These are phyloP conservation scores for Paraescarpia echinospica DNA, from an alignment of 1,140 invertebrate genomes.

Conservation along the genomic window DNA sequence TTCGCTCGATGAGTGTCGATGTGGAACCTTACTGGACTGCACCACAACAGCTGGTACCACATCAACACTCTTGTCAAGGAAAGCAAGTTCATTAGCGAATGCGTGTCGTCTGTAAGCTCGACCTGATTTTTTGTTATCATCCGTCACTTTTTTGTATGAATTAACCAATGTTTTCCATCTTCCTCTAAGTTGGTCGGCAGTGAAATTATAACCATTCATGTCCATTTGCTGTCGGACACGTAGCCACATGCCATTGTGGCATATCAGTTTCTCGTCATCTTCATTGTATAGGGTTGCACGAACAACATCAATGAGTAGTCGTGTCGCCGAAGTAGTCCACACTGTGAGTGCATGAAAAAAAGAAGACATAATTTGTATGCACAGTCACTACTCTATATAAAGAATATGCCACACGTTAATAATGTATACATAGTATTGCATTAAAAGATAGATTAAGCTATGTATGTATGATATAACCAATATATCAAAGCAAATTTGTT, in stretches of 20 bases:
- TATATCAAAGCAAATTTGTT: no score
- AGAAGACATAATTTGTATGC: neutral
- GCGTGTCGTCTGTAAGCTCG: neutral
- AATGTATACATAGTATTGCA: no score
- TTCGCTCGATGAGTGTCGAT: neutral
- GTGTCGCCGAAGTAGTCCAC: neutral
- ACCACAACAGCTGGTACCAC: neutral
- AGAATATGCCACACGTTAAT: no score
- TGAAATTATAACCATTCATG: neutral
- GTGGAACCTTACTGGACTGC: neutral
- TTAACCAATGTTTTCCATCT: neutral
- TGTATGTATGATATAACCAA: no score
- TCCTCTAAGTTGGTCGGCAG: neutral
- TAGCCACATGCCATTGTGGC: neutral
- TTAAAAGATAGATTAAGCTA: no score
- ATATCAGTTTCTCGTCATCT: neutral
- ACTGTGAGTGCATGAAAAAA: neutral
- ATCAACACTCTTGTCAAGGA: neutral
- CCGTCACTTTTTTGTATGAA: neutral
- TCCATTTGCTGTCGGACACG: neutral
- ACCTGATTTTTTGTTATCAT: neutral
- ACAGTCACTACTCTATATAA: no score
- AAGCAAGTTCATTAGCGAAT: neutral
- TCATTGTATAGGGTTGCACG: neutral
- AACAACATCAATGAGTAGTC: neutral